Conservation (phyloP, 2,113 vertebrate genomes). For the Porphyrio hochstetteri region DNA sequence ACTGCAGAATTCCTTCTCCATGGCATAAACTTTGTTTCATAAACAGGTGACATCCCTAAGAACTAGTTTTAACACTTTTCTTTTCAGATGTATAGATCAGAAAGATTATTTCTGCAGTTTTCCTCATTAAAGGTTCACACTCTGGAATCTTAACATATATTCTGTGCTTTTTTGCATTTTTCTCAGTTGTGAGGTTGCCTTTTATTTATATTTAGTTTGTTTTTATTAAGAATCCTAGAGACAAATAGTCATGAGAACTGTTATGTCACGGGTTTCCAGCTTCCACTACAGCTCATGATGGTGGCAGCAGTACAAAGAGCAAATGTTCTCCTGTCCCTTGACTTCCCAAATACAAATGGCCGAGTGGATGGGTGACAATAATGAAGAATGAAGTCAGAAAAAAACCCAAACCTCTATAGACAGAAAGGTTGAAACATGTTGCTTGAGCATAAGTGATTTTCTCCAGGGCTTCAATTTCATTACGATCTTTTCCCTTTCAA, state of each 20-base stretch:
- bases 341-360: neutral
- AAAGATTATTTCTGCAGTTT: neutral
- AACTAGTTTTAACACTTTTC: neutral
- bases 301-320: neutral
- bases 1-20: neutral
- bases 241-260: neutral
- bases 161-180: neutral
- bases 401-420: constrained; percentile 20
- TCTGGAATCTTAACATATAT: neutral
- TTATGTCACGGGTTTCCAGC: neutral
- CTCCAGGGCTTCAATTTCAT: constrained; percentile 4
- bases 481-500: neutral
- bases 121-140: neutral
- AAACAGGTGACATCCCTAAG: neutral
- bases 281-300: accelerated
- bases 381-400: constrained; percentile 21
- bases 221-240: neutral
- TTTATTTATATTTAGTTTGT: neutral
- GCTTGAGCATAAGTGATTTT: constrained; percentile 33
- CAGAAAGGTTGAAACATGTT: constrained; percentile 15
- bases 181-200: neutral
- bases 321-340: neutral
- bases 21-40: neutral
- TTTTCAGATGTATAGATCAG: neutral
- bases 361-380: neutral